Conservation (phyloP, 1,140 invertebrate species). For the Penaeus japonicus region DNA sequence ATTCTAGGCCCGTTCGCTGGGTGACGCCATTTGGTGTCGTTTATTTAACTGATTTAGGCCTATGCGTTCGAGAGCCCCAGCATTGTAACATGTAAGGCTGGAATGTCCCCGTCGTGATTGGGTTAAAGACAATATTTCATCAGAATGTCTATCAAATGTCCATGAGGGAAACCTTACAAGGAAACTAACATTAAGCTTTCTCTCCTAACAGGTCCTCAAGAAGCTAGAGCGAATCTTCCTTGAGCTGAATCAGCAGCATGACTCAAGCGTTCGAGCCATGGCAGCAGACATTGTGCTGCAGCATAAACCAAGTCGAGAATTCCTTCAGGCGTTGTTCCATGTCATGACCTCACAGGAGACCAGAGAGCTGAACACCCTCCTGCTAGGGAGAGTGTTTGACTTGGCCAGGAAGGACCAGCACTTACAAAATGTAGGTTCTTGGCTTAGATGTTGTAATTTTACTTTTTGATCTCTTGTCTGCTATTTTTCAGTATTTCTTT, state of each 20-base stretch:
- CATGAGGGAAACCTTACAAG: too few relatives aligned
- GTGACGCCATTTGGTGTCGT: too few relatives aligned
- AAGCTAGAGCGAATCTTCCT: slow-evolving; percentile 68
- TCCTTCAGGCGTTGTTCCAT: slow-evolving; percentile 68
- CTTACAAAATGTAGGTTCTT: slow-evolving; percentile 34
- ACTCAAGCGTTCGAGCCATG: slow-evolving; percentile 76
- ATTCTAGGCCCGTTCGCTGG: too few relatives aligned
- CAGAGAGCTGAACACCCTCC: slow-evolving; percentile 70
- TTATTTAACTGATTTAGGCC: too few relatives aligned
- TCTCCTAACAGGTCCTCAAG: slow-evolving; percentile 7
- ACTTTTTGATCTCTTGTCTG: too few relatives aligned
- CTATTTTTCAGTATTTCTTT: background rate
- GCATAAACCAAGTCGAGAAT: slow-evolving; percentile 67
- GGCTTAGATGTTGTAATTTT: background rate
- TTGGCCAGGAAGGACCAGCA: slow-evolving; percentile 65
- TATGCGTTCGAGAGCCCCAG: too few relatives aligned
- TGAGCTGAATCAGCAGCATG: slow-evolving; percentile 71
- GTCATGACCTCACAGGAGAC: slow-evolving; percentile 67
- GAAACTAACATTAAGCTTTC: too few relatives aligned
- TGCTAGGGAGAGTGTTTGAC: slow-evolving; percentile 73
- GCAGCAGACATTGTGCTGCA: slow-evolving; percentile 78
- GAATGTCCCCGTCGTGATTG: too few relatives aligned
- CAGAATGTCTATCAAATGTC: too few relatives aligned
- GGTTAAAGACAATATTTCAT: too few relatives aligned
- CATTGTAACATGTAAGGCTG: too few relatives aligned